These are phyloP conservation scores for Diaphora mendica DNA, from an alignment of 2,888 invertebrate species.

Conservation along the genomic window DNA sequence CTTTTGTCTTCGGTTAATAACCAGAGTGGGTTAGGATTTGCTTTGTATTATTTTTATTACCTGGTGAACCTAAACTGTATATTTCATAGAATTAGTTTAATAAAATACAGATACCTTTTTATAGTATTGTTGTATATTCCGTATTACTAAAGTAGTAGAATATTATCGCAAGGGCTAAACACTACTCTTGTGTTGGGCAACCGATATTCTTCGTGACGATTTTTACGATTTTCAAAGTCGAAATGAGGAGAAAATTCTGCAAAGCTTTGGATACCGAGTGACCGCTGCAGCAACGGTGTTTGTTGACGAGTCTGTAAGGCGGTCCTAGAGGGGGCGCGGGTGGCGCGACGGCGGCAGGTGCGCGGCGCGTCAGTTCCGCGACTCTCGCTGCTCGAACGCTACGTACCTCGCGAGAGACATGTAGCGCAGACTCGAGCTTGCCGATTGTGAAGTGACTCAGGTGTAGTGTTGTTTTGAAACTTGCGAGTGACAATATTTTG, in stretches of 20 bases:
- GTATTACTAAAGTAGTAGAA: too few relatives aligned
- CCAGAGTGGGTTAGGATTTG: conserved; percentile 28
- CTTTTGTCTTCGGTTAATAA: conserved; percentile 60
- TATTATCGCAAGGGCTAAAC: neutral
- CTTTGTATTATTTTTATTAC: conserved; percentile 9
- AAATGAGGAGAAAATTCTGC: conserved; percentile 75
- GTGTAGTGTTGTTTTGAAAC: conserved; percentile 66
- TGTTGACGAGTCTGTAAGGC: conserved; percentile 79
- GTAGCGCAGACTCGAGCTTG: conserved; percentile 70
- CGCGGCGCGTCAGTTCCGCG: conserved; percentile 80
- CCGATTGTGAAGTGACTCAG: conserved; percentile 68
- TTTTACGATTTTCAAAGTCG: conserved; percentile 56
- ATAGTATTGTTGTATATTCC: too few relatives aligned
- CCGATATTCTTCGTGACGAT: conserved; percentile 45
- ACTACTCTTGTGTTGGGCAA: conserved; percentile 23
- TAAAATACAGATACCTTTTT: too few relatives aligned
- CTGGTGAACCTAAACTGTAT: neutral
- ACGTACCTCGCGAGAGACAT: conserved; percentile 74
- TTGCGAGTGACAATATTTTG: conserved; percentile 61
- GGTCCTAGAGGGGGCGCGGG: conserved; percentile 68
- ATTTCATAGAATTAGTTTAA: too few relatives aligned
- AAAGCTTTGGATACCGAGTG: conserved; percentile 75
- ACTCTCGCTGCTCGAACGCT: conserved; percentile 74
- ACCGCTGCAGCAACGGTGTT: conserved; percentile 82
- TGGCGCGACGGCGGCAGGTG: conserved; percentile 69